Conservation (phyloP, 2,797 vertebrate genomes). For the Rhinogobio ventralis region DNA sequence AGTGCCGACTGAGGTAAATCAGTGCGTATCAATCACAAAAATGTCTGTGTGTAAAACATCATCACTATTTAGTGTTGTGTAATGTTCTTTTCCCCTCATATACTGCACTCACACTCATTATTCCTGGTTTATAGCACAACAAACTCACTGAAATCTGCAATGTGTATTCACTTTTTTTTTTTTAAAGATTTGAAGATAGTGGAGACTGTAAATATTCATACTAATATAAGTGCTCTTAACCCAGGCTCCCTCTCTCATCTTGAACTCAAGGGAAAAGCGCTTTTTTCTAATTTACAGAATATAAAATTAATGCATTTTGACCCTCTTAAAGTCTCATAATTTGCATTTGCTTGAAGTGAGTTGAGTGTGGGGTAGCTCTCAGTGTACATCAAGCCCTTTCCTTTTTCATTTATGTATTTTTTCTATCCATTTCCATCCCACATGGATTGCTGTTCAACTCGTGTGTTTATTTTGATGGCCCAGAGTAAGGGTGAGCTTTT, state of each 20-base stretch:
- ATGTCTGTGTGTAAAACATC: not conserved
- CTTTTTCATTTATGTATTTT: slow-evolving; percentile 14
- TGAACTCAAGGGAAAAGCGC: not conserved
- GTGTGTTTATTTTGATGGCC: slow-evolving; percentile 46
- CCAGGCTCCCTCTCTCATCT: slow-evolving; percentile 34
- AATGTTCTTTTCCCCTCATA: slow-evolving; percentile 1
- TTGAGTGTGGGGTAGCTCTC: slow-evolving; percentile 65
- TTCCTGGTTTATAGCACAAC: not conserved
- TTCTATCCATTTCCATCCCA: slow-evolving; percentile 49
- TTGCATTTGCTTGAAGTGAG: slow-evolving; percentile 72
- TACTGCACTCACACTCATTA: not conserved
- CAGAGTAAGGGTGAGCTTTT: slow-evolving; percentile 38
- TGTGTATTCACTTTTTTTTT: not conserved
- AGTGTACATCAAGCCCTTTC: slow-evolving; percentile 66
- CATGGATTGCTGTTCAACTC: slow-evolving; percentile 36
- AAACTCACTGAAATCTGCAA: not conserved
- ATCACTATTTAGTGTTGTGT: slow-evolving; percentile 15
- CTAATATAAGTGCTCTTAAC: slow-evolving; percentile 45
- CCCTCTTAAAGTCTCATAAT: slow-evolving; percentile 56
- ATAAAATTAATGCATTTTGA: slow-evolving; percentile 39
- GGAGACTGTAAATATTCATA: slow-evolving; percentile 38
- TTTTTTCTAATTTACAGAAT: slow-evolving; percentile 46
- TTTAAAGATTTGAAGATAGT: slow-evolving; percentile 5
- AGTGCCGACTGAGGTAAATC: slow-evolving; percentile 80
- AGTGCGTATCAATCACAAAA: slow-evolving; percentile 79